Evolutionary conservation across 2,113 vertebrate species (phyloP).

Genomic region (Oncorhynchus kisutch): DNA sequence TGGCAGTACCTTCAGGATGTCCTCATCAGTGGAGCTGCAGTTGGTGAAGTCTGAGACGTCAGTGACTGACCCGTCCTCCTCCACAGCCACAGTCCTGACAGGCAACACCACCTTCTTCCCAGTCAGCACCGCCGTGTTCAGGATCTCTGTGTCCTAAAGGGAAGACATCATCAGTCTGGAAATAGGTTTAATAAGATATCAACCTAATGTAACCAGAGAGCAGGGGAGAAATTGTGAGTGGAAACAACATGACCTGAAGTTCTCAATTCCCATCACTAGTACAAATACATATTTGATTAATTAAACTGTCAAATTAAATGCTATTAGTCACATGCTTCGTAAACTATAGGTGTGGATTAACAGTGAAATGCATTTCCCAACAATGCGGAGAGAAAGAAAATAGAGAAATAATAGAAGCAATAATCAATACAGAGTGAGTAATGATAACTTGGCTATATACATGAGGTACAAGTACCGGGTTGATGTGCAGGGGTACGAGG

Average conservation of each 20-base stretch:
- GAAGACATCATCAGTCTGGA: slow-evolving; percentile 12
- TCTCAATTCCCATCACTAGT: not conserved
- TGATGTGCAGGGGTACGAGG: too few relatives aligned
- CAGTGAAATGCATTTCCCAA: too few relatives aligned
- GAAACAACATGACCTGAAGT: too few relatives aligned
- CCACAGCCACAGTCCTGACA: slow-evolving; percentile 83
- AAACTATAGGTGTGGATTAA: too few relatives aligned
- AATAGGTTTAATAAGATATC: not conserved
- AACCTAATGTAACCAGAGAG: not conserved
- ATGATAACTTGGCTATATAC: too few relatives aligned
- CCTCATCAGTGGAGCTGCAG: slow-evolving; percentile 83
- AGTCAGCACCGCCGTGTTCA: slow-evolving; percentile 89
- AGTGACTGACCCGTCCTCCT: slow-evolving; percentile 77
- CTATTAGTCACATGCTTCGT: too few relatives aligned
- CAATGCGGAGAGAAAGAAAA: too few relatives aligned
- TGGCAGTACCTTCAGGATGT: slow-evolving; percentile 82
- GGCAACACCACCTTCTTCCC: slow-evolving; percentile 86
- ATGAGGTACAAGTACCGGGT: too few relatives aligned
- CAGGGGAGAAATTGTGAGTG: too few relatives aligned
- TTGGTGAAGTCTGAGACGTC: slow-evolving; percentile 88
- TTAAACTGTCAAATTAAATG: not conserved
- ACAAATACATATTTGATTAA: not conserved
- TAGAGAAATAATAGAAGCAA: too few relatives aligned
- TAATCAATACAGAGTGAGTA: too few relatives aligned
- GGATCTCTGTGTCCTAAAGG: slow-evolving; percentile 84